These are phyloP conservation scores for Macrotrachela quadricornifera DNA, from an alignment of 1,140 invertebrate genomes.

Conservation along the genomic window DNA sequence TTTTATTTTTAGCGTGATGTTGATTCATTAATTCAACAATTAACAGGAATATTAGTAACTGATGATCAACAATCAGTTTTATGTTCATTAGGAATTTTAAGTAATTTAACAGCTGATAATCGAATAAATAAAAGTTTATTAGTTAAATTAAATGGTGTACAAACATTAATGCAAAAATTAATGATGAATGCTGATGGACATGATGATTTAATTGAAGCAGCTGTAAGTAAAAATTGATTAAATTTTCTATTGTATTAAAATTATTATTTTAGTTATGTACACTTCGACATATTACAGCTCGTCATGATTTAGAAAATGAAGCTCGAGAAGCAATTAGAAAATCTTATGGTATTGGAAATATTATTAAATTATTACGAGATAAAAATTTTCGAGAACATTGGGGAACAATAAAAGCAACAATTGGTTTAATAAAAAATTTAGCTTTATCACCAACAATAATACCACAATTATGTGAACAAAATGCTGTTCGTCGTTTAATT, in stretches of 20 bases:
- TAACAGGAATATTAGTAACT: too few relatives aligned
- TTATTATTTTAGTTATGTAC: too few relatives aligned
- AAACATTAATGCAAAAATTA: background rate
- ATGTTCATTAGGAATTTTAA: constrained; percentile 87
- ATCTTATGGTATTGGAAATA: background rate
- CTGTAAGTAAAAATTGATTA: too few relatives aligned
- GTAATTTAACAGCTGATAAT: constrained; percentile 96
- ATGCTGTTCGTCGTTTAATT: too few relatives aligned
- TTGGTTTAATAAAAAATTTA: constrained; percentile 84
- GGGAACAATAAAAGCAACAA: constrained; percentile 48
- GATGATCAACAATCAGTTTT: constrained; percentile 31
- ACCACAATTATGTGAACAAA: too few relatives aligned
- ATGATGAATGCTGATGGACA: too few relatives aligned
- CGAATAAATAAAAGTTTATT: constrained; percentile 62
- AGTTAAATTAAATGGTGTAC: constrained; percentile 3
- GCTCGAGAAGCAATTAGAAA: constrained; percentile 7
- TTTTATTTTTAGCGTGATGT: constrained; percentile 63
- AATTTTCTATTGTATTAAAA: too few relatives aligned
- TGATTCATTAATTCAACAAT: constrained; percentile 36
- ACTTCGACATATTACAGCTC: too few relatives aligned
- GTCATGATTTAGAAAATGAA: background rate
- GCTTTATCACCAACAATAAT: constrained; percentile 37
- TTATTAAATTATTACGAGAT: too few relatives aligned
- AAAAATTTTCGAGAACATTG: constrained; percentile 10
- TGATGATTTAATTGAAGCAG: too few relatives aligned